Percentiles rank a stretch among this genome's conserved stretches.
phyloP scores from a whole-genome alignment of 2,888 invertebrate species.

The Callyntrura guangdongensis region DNA sequence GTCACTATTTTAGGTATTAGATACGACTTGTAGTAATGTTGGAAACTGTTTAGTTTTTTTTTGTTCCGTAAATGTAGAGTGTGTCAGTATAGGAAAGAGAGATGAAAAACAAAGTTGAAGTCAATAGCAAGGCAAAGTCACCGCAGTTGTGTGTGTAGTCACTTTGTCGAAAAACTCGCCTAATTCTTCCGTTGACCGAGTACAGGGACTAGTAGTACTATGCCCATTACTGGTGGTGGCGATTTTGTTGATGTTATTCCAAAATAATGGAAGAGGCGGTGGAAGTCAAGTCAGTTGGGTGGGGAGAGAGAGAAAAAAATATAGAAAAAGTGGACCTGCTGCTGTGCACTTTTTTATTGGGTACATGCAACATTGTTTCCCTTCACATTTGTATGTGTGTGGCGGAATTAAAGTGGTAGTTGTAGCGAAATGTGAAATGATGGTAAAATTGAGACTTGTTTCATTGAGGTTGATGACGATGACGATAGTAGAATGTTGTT shows the following conservation, averaged over 20 bases:
- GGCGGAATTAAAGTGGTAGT: neutral
- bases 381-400: constrained; percentile 18
- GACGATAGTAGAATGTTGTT: constrained; percentile 1
- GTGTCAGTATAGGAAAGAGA: constrained; percentile 10
- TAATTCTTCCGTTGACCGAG: constrained; percentile 32
- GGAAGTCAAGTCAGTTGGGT: neutral
- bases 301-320: neutral
- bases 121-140: neutral
- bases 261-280: neutral
- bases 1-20: no score
- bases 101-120: neutral
- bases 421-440: neutral
- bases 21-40: no score
- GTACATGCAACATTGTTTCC: neutral
- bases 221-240: neutral
- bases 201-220: neutral
- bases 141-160: constrained; percentile 39
- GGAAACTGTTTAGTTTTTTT: neutral
- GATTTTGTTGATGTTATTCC: constrained; percentile 33
- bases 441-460: neutral
- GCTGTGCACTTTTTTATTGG: constrained; percentile 40
- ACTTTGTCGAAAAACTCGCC: constrained; percentile 53
- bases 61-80: neutral
- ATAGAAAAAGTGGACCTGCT: neutral
- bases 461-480: neutral